Percentiles rank a stretch among this genome's conserved stretches.
Evolutionary conservation across 2,888 invertebrate species (phyloP).

Genomic region (Lydus trimaculatus): DNA sequence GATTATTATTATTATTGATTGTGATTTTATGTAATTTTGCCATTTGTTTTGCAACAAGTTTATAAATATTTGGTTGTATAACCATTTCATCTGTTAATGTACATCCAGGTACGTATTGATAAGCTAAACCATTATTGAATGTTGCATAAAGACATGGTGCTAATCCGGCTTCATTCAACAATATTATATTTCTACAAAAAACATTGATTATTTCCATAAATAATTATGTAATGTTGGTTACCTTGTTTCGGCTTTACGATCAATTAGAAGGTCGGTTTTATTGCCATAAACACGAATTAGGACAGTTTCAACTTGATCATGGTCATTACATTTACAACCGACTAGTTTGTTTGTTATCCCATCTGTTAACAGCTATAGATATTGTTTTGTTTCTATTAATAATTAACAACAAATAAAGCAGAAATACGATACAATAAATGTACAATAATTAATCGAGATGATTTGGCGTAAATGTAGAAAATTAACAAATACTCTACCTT

Average conservation of each 20-base stretch:
- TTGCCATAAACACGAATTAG: constrained; percentile 91
- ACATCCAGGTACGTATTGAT: constrained; percentile 85
- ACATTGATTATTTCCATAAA: background rate
- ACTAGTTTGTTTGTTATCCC: constrained; percentile 94
- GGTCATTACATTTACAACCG: constrained; percentile 67
- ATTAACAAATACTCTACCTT: constrained; percentile 67
- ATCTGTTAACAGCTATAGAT: constrained; percentile 83
- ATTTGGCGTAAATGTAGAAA: background rate
- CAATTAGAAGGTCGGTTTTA: constrained; percentile 92
- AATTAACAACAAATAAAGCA: constrained; percentile 12
- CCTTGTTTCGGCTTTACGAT: constrained; percentile 83
- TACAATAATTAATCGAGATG: background rate
- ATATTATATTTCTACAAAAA: constrained; percentile 62
- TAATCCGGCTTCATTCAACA: constrained; percentile 76
- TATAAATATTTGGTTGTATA: constrained; percentile 70
- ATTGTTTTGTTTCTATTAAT: constrained; percentile 37
- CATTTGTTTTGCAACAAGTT: constrained; percentile 81
- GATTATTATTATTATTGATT: constrained; percentile 38
- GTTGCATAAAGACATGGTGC: constrained; percentile 89
- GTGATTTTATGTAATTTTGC: constrained; percentile 79
- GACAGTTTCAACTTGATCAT: constrained; percentile 71
- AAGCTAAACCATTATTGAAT: constrained; percentile 93
- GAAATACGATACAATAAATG: background rate
- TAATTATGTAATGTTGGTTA: constrained; percentile 47
- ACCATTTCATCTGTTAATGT: constrained; percentile 75